Percentiles rank a stretch among this genome's conserved stretches.
These are phyloP conservation scores for Netelia inedita DNA, from an alignment of 2,888 invertebrate genomes.

Conservation along the genomic window DNA sequence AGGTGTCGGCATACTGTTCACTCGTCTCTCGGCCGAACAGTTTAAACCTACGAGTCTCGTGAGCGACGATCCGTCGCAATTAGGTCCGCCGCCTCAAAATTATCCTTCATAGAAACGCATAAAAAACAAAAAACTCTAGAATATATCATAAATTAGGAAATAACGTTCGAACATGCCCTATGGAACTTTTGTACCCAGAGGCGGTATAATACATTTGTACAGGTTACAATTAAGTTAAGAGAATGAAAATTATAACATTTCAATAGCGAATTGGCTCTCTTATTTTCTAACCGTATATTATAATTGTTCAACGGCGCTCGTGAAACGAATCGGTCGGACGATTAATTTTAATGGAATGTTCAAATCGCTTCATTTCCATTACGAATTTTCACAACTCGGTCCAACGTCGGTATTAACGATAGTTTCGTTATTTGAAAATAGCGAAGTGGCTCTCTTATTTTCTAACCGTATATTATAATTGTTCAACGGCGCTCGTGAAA, in stretches of 20 bases:
- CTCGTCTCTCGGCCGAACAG: conserved; percentile 96
- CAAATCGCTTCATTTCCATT: neutral
- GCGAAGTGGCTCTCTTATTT: conserved; percentile 3
- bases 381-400: neutral
- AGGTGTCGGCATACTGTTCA: conserved; percentile 98
- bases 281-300: neutral
- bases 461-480: neutral
- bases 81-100: conserved; percentile 87
- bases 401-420: neutral
- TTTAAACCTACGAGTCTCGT: conserved; percentile 94
- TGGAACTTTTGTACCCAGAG: conserved; percentile 45
- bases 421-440: too few relatives aligned
- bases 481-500: neutral
- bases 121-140: conserved; percentile 47
- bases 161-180: conserved; percentile 21
- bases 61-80: conserved; percentile 91
- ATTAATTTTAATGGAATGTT: neutral
- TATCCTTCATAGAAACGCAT: conserved; percentile 74
- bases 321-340: neutral
- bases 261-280: neutral
- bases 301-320: neutral
- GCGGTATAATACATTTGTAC: conserved; percentile 72
- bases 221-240: conserved; percentile 66
- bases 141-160: conserved; percentile 67
- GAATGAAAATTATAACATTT: conserved; percentile 65